Conservation (phyloP, 2,888 invertebrate genomes). For the Lasioglossum vierecki region DNA sequence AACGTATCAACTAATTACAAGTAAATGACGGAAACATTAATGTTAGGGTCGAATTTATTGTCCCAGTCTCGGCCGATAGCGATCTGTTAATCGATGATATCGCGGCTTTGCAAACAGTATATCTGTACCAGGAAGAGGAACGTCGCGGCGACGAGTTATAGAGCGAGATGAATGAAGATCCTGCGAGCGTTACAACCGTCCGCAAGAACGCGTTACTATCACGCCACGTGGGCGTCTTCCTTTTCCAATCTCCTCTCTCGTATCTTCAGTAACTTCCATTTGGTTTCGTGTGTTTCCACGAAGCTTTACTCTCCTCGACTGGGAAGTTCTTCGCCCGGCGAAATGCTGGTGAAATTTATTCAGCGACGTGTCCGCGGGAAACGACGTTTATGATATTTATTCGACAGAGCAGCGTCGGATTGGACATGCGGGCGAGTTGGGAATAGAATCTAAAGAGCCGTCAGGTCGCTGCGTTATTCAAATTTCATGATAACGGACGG, state of each 20-base stretch:
- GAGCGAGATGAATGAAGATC: conserved; percentile 49
- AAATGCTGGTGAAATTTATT: conserved; percentile 46
- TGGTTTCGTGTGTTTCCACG: conserved; percentile 38
- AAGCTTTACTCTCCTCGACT: conserved; percentile 11
- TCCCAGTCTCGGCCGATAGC: background rate
- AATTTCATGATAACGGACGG: conserved; percentile 42
- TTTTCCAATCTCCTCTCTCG: conserved; percentile 50
- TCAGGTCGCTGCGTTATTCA: conserved; percentile 35
- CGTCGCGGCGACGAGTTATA: background rate
- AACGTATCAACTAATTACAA: background rate
- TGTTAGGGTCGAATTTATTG: background rate
- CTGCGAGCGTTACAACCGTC: conserved; percentile 16
- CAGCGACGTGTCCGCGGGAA: conserved; percentile 23
- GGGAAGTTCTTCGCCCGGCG: conserved; percentile 23
- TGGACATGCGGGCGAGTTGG: conserved; percentile 44
- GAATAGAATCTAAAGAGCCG: conserved; percentile 35
- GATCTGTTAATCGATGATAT: background rate
- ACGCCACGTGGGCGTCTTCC: conserved; percentile 62
- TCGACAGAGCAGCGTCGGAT: conserved; percentile 25
- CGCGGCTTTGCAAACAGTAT: background rate
- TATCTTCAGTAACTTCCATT: conserved; percentile 64
- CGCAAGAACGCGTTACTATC: conserved; percentile 45
- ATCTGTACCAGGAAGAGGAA: conserved; percentile 1
- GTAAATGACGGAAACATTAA: background rate
- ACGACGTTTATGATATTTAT: conserved; percentile 58